phyloP scores from a whole-genome alignment of 2,113 vertebrate species.

The Amia ocellicauda region DNA sequence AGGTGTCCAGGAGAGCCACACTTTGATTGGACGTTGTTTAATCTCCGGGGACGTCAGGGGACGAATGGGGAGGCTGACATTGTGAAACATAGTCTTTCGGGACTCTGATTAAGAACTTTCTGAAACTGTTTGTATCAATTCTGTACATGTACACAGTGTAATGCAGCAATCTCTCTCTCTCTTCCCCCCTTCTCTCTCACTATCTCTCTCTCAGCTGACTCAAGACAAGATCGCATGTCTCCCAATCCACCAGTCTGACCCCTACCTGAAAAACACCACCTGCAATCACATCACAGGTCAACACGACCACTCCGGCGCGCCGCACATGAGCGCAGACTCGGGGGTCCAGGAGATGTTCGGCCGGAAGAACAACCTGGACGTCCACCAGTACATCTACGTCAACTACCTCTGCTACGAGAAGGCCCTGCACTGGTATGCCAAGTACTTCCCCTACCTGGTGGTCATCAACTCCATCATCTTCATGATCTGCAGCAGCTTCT shows the following conservation, averaged over 20 bases:
- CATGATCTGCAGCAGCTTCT: constrained; percentile 85
- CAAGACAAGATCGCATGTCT: constrained; percentile 88
- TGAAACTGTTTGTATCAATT: no score
- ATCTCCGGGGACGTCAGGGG: no score
- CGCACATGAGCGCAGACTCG: constrained; percentile 29
- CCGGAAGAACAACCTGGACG: constrained; percentile 76
- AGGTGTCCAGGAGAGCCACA: no score
- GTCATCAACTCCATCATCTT: constrained; percentile 85
- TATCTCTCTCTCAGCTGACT: constrained; percentile 65
- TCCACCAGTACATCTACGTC: constrained; percentile 83
- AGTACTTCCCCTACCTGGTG: constrained; percentile 86
- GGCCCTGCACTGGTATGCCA: constrained; percentile 84
- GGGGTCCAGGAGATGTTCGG: constrained; percentile 61
- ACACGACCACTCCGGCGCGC: constrained; percentile 33
- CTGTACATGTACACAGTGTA: no score
- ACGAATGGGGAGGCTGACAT: no score
- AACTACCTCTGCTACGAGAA: constrained; percentile 87
- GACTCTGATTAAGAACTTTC: no score
- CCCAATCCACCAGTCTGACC: constrained; percentile 64
- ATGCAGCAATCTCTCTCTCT: no score
- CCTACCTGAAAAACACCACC: constrained; percentile 47
- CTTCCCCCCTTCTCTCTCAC: background rate
- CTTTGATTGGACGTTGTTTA: no score
- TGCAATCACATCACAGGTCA: constrained; percentile 62
- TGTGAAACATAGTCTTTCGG: no score